Evolutionary conservation across 2,113 vertebrate species (phyloP).

Genomic region (Oplegnathus fasciatus): DNA sequence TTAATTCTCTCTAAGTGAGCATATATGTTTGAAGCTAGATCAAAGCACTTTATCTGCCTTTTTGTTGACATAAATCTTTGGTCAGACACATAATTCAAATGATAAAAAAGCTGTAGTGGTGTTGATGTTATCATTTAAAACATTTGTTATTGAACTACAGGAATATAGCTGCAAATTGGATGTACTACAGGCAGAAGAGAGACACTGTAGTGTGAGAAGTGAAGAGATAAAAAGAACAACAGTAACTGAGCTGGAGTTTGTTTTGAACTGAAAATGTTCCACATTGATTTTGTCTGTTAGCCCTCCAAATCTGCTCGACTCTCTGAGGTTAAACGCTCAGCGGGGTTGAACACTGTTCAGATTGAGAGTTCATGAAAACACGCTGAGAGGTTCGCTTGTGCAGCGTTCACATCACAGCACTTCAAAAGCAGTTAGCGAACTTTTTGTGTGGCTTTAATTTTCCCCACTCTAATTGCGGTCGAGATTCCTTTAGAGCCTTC

Average conservation of each 20-base stretch:
- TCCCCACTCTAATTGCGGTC: not conserved
- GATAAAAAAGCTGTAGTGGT: not conserved
- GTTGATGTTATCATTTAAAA: not conserved
- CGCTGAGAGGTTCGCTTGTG: not conserved
- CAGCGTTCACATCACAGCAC: not conserved
- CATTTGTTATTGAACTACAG: not conserved
- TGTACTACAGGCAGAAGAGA: not conserved
- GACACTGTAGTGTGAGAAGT: not conserved
- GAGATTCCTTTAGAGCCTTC: slow-evolving; percentile 6
- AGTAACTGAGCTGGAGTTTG: not conserved
- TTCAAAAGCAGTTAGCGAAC: slow-evolving; percentile 13
- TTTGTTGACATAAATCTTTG: not conserved
- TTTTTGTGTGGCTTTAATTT: slow-evolving; percentile 8
- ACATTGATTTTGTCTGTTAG: not conserved
- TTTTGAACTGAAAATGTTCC: not conserved
- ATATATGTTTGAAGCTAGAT: not conserved
- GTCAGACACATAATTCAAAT: not conserved
- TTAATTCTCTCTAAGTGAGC: not conserved
- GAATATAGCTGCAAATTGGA: not conserved
- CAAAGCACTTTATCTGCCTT: not conserved
- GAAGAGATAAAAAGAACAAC: not conserved
- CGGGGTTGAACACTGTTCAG: not conserved
- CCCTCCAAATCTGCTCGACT: not conserved
- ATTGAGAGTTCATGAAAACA: slow-evolving; percentile 11
- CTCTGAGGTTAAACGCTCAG: slow-evolving; percentile 6